Conservation (phyloP, 2,888 invertebrate species). For the Yponomeuta malinellus region DNA sequence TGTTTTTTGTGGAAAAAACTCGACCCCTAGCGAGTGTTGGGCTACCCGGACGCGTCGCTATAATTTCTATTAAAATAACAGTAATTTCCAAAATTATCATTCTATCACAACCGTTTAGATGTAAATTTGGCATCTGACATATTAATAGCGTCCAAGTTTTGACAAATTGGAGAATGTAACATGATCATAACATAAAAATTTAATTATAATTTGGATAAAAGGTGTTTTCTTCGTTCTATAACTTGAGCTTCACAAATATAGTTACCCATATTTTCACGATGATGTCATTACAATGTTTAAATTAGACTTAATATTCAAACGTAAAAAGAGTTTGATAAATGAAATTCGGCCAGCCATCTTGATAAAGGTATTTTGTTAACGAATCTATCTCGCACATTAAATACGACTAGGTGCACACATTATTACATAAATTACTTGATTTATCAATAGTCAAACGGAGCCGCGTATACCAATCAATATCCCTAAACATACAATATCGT, state of each 20-base stretch:
- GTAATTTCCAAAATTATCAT: slow-evolving; percentile 62
- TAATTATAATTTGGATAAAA: slow-evolving; percentile 1
- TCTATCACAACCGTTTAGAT: slow-evolving; percentile 63
- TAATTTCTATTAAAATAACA: slow-evolving; percentile 66
- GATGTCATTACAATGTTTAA: slow-evolving; percentile 12
- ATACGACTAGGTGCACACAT: not conserved
- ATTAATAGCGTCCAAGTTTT: slow-evolving; percentile 60
- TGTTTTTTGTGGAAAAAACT: slow-evolving; percentile 61
- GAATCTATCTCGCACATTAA: not conserved
- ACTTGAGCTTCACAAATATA: not conserved
- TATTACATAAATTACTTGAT: slow-evolving; percentile 14
- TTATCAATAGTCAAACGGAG: slow-evolving; percentile 26
- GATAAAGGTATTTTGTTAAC: not conserved
- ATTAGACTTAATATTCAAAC: not conserved
- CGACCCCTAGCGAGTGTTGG: slow-evolving; percentile 50
- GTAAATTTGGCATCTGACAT: slow-evolving; percentile 62
- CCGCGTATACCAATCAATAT: slow-evolving; percentile 61
- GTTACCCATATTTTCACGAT: not conserved
- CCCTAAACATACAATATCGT: slow-evolving; percentile 69
- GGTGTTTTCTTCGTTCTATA: not conserved
- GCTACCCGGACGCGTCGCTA: slow-evolving; percentile 34
- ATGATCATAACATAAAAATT: slow-evolving; percentile 36
- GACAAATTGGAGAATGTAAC: slow-evolving; percentile 48
- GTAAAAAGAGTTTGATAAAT: slow-evolving; percentile 5
- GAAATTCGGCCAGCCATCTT: not conserved